Evolutionary conservation across 2,113 vertebrate species (phyloP).

Genomic region (Nerophis ophidion): DNA sequence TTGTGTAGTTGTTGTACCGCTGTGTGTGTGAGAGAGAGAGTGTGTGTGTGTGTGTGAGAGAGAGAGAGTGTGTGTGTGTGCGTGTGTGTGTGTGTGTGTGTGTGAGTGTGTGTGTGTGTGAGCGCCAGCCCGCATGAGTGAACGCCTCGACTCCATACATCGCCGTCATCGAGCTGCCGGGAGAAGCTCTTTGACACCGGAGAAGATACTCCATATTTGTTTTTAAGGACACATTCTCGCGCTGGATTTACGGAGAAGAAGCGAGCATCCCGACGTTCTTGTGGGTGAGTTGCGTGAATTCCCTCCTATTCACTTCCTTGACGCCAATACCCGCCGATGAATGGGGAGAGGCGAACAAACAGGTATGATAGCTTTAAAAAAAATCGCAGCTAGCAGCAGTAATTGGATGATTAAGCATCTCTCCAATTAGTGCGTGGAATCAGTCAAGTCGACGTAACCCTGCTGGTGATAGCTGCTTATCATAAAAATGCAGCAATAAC

Average conservation of each 20-base stretch:
- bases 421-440: constrained; percentile 16
- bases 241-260: constrained; percentile 68
- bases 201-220: neutral
- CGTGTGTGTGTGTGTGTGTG: constrained; percentile 1
- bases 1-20: neutral
- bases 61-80: neutral
- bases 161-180: constrained; percentile 34
- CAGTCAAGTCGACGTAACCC: constrained; percentile 35
- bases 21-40: constrained; percentile 13
- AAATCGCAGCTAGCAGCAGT: neutral
- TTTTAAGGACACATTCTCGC: neutral
- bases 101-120: constrained; percentile 1
- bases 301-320: constrained; percentile 11
- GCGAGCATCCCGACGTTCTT: constrained; percentile 59
- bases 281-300: constrained; percentile 66
- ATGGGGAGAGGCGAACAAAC: too few relatives aligned
- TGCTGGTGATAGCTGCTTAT: constrained; percentile 9
- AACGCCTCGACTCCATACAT: constrained; percentile 31
- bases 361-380: neutral
- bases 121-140: constrained; percentile 21
- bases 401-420: constrained; percentile 6
- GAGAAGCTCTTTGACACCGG: constrained; percentile 45
- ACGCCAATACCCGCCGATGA: neutral
- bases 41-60: neutral
- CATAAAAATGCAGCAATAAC: neutral